Percentiles rank a stretch among this genome's conserved stretches.
phyloP scores from a whole-genome alignment of 2,797 vertebrate genomes.

The Gymnothorax javanicus region DNA sequence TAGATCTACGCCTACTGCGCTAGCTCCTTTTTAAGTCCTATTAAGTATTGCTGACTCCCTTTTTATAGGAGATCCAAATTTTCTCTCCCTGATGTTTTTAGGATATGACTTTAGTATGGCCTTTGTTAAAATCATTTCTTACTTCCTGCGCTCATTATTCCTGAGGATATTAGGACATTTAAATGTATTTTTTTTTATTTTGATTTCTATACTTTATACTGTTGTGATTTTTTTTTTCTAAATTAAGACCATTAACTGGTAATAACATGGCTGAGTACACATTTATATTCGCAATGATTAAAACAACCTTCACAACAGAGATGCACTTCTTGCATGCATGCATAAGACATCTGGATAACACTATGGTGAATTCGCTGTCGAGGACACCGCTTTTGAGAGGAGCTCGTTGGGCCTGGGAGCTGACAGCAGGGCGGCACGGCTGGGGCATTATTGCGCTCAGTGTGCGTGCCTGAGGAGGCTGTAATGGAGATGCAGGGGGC shows the following conservation, averaged over 20 bases:
- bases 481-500: slow-evolving; percentile 8
- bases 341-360: neutral
- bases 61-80: neutral
- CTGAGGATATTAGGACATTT: neutral
- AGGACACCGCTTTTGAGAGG: neutral
- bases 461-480: slow-evolving; percentile 1
- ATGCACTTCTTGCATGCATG: neutral
- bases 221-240: too few relatives aligned
- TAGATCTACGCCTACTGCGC: too few relatives aligned
- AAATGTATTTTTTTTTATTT: neutral
- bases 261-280: neutral
- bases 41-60: neutral
- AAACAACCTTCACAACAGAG: neutral
- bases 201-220: too few relatives aligned
- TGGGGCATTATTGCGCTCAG: neutral
- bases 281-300: neutral
- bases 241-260: neutral
- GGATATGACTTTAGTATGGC: too few relatives aligned
- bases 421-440: neutral
- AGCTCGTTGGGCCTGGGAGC: neutral
- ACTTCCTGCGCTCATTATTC: too few relatives aligned
- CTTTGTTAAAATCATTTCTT: too few relatives aligned
- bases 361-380: neutral
- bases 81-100: too few relatives aligned
- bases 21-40: neutral